Base-by-base conservation (phyloP, 2,888 invertebrate genomes). In the Neoascia interrupta region DNA sequence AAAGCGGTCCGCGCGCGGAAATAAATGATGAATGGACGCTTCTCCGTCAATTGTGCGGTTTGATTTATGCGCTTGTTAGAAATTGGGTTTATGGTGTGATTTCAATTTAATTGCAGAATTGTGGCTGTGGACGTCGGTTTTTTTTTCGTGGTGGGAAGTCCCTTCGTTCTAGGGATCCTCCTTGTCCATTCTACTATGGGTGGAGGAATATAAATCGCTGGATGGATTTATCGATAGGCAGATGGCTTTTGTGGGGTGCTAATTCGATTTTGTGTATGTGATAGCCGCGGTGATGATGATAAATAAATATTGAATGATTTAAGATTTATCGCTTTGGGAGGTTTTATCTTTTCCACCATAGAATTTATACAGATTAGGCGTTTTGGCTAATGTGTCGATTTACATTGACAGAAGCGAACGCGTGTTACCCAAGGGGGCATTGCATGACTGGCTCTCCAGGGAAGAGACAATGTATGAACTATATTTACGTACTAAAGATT, bases 71-170 rank as follows among this genome's bases (percentile, higher is more conserved):
- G 72, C 45, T 21, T 63, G 61, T 72, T 61, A 36, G 47, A 63
- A 63, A 49, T 54, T 31, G 51, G 72, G 58, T 76, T 76, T 75
- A 70, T 70, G 37, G 70, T 53, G 37, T 49, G 63, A 70, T 70
- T 76, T 64, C 61, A 58, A 60, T 76, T 70, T 75, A 63, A 75
- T 75, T 70, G 70, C 37, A 36, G 26, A n/a, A 37, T 56, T 39
- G 63, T 18, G 21, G 45, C n/a, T 26, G 54, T n/a, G 16, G 64
- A 47, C 56, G 28, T n/a, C 15, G 15, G 1, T 23, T 23, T 15
- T 45, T 13, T 58, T n/a, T 31, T 31, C n/a, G n/a, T 6, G 10
- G 2, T 31, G 8, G 8, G 3, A 31, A 8, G 8, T 31, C n/a
- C 8, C 31, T 31, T 31, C 10, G 8, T 31, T 31, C 8, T 31